Conservation (phyloP, 1,140 invertebrate genomes). For the Proales similis region DNA sequence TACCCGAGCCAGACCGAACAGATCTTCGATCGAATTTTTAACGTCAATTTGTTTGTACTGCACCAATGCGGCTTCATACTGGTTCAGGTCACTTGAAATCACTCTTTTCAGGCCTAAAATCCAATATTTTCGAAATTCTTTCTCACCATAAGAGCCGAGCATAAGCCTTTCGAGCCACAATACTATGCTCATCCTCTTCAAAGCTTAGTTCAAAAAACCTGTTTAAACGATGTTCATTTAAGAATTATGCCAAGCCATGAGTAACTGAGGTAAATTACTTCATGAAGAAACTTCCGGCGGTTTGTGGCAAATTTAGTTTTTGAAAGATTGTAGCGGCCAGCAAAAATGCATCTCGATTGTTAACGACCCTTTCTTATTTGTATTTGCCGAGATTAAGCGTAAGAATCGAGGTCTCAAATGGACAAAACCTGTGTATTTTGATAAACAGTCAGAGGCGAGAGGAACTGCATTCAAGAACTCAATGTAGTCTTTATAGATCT, state of each 20-base stretch:
- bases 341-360: conserved; percentile 25
- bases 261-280: conserved; percentile 5
- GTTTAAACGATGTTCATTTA: not conserved
- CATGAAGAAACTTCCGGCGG: conserved; percentile 17
- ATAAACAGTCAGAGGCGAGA: conserved; percentile 20
- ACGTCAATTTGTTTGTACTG: conserved; percentile 35
- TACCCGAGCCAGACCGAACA: conserved; percentile 29
- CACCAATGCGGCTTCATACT: conserved; percentile 24
- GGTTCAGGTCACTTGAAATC: not conserved
- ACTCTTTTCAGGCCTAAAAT: too few species aligned
- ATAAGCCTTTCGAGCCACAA: conserved; percentile 20
- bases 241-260: not conserved
- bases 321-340: conserved; percentile 7
- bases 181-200: conserved; percentile 13
- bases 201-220: conserved; percentile 35
- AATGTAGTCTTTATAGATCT: conserved; percentile 32
- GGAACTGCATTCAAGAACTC: conserved; percentile 36
- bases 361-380: conserved; percentile 1
- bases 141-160: conserved; percentile 18
- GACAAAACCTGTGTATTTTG: conserved; percentile 21
- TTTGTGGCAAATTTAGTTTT: conserved; percentile 26
- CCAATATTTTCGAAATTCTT: not conserved
- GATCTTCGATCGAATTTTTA: conserved; percentile 31
- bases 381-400: not conserved
- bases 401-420: not conserved